Evolutionary conservation across 2,797 vertebrate species (phyloP).

Genomic region (Tarsius wallacei): DNA sequence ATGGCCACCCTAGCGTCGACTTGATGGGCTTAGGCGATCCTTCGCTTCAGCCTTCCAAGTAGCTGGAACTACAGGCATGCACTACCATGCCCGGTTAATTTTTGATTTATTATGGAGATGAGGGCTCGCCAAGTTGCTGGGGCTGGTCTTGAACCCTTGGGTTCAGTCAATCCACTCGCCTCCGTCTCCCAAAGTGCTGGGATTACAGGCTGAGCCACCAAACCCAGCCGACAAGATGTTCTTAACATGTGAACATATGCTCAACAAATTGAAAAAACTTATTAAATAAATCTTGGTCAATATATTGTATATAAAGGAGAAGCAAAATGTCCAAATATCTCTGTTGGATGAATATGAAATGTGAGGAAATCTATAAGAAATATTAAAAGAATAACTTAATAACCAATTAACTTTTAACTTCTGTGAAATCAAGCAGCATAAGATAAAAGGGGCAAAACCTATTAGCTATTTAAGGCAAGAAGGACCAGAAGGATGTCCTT

Average conservation of each 20-base stretch:
- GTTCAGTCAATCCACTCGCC: too few species aligned
- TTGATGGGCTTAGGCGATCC: too few species aligned
- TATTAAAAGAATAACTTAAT: not conserved
- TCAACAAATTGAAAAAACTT: not conserved
- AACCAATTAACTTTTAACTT: not conserved
- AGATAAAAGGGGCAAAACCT: not conserved
- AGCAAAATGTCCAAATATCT: not conserved
- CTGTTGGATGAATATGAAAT: not conserved
- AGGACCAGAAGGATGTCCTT: not conserved
- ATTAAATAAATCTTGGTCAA: not conserved
- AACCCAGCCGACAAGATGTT: too few species aligned
- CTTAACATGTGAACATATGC: not conserved
- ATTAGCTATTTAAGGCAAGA: not conserved
- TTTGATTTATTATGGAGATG: too few species aligned
- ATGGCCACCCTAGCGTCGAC: too few species aligned
- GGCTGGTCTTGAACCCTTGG: too few species aligned
- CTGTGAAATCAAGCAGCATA: not conserved
- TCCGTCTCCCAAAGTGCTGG: too few species aligned
- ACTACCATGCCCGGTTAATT: too few species aligned
- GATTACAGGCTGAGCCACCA: too few species aligned
- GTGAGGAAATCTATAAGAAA: not conserved
- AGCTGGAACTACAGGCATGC: too few species aligned
- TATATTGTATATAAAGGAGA: not conserved
- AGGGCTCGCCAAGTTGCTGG: too few species aligned
- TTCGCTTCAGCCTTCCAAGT: too few species aligned